Evolutionary conservation across 2,113 vertebrate genomes (phyloP), one percentile per base, ranked within the genome.

Genomic region (Paratilapia polleni): DNA sequence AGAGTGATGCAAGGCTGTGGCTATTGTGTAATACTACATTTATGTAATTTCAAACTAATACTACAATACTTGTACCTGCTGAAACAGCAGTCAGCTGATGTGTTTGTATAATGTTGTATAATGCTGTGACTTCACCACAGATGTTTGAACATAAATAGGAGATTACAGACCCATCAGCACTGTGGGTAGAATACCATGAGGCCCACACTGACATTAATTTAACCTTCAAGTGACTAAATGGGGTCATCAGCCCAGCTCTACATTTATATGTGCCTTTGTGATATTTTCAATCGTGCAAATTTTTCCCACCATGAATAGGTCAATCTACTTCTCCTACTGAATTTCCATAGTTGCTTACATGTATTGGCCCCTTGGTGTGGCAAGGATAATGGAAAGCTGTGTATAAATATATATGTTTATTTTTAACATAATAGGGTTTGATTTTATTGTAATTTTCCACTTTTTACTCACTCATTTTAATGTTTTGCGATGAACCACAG

Each of bases 361-460:
- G 0, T 31, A 73, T 31, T 31, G 49, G 19, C 10, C 17, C 68
- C 6, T 73, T 73, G 11, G 11, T 34, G 43, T 52, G 11, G 68
- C 26, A 34, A 54, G 52, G 1, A 52, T 49, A 52, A 19, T 73
- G 49, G 66, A 73, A 73, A 13, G 43, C 17, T 31, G 66, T 8
- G 66, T 20, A 14, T 19, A 49, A 31, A 52, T 70, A 43, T 70
- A 41, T 28, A 15, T 14, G 49, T 6, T 43, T 12, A 15, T 52
- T 54, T 54, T 9, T 19, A 54, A 19, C 49, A 54, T 54, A 54
- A 54, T 5, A 49, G 41, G 19, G 43, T 52, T 52, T 52, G 43
- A 20, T 52, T 73, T 73, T 73, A 73, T 52, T 73, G 66, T 73
- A 73, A 52, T 73, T 73, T 73, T 73, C 68, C 68, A 54, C 47